Evolutionary conservation across 2,113 vertebrate species (phyloP), one percentile per base, ranked within the genome.

Genomic region (Ochotona princeps): DNA sequence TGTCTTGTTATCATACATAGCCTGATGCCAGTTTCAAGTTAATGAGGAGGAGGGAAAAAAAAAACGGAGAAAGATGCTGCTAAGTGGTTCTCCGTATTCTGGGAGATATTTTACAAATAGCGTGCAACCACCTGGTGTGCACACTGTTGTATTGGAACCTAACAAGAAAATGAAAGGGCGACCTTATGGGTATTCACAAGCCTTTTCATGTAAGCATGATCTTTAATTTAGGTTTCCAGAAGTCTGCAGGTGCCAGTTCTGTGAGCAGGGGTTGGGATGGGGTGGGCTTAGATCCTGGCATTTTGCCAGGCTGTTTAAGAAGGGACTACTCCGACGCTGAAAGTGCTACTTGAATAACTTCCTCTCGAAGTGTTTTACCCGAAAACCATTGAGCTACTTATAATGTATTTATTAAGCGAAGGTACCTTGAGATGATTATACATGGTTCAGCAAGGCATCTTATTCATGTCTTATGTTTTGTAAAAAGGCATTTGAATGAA

Each of bases 401-500:
- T 83, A 32, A 76, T 75, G 18, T 94, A 84, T 93, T 89, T 93
- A 94, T 91, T 69, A 66, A 89, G 47, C 86, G 38, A 3, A 14
- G 32, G 38, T 44, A 76, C 69, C 35, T 61, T 86, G 57, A 86
- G 72, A 72, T 28, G 28, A 6, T 54, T 67, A 47, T 26, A 10
- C 23, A 15, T 63, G 67, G 38, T 85, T 87, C 82, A 78, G 70
- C 26, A 86, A 83, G 95, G 82, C 57, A 72, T 74, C 78, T 66
- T 60, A 23, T 82, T 70, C 28, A 8, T 65, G 30, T 95, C 90
- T 92, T 94, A 89, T 57, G 10, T 57, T 83, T 91, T 57, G 38
- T 1, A n/a, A 85, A 93, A 89, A 86, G 74, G 84, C 66, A 74
- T 95, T 94, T 94, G 88, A 96, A 91, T 93, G 93, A 92, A 94